Percentiles rank a stretch among this genome's conserved stretches.
These are phyloP conservation scores for Ambastaia sidthimunki DNA, from an alignment of 2,797 vertebrate species.

Conservation along the genomic window DNA sequence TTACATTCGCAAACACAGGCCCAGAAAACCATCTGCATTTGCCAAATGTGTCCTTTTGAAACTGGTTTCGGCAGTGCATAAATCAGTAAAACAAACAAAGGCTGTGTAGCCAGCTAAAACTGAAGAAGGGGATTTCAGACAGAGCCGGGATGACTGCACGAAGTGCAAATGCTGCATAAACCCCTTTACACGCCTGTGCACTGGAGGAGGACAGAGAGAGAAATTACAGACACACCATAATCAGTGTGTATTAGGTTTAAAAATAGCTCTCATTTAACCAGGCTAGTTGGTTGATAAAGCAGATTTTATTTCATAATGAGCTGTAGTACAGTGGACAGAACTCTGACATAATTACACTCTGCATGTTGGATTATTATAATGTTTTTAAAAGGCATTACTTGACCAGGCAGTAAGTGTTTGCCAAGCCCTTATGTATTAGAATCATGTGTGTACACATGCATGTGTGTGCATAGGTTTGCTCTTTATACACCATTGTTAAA, in stretches of 20 bases:
- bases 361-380: constrained; percentile 67
- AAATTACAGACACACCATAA: constrained; percentile 28
- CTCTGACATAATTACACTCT: constrained; percentile 66
- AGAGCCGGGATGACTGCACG: too few relatives aligned
- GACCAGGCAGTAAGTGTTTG: constrained; percentile 63
- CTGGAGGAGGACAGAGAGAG: constrained; percentile 21
- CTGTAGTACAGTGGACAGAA: constrained; percentile 58
- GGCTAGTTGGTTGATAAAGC: constrained; percentile 76
- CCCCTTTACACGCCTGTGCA: neutral
- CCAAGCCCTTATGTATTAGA: neutral
- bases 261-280: constrained; percentile 76
- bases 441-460: neutral
- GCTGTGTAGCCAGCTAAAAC: constrained; percentile 8
- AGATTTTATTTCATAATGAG: constrained; percentile 74
- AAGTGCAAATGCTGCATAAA: constrained; percentile 26
- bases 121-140: constrained; percentile 13
- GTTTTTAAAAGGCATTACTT: constrained; percentile 44
- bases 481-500: neutral
- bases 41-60: constrained; percentile 40
- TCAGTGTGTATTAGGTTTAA: constrained; percentile 68
- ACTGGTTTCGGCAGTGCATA: constrained; percentile 18
- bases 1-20: constrained; percentile 41
- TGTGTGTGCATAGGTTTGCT: neutral
- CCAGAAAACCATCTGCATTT: constrained; percentile 28
- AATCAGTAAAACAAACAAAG: constrained; percentile 42